Conservation (phyloP, 2,797 vertebrate species). For the Caiman crocodilus region DNA sequence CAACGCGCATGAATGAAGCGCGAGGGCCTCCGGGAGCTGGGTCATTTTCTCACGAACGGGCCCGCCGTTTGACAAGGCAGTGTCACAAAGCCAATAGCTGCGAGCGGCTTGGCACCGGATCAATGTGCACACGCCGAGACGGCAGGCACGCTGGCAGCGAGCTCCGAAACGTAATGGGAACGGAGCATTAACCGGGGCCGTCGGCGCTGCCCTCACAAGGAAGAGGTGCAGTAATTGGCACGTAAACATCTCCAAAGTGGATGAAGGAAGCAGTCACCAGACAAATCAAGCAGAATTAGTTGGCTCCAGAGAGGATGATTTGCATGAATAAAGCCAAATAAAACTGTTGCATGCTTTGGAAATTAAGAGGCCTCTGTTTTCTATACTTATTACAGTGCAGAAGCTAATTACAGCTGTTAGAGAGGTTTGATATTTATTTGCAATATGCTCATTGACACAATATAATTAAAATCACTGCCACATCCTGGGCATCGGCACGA, state of each 20-base stretch:
- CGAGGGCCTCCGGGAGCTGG: constrained; percentile 85
- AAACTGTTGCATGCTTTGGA: neutral
- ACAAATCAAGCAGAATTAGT: neutral
- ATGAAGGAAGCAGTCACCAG: neutral
- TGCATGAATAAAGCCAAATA: neutral
- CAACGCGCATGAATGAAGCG: constrained; percentile 79
- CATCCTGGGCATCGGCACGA: neutral
- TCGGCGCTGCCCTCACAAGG: constrained; percentile 72
- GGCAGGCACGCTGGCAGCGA: constrained; percentile 80
- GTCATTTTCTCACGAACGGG: constrained; percentile 85
- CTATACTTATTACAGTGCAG: neutral
- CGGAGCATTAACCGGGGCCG: constrained; percentile 75
- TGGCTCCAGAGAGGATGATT: neutral
- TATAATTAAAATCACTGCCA: constrained; percentile 1
- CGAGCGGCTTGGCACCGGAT: constrained; percentile 81
- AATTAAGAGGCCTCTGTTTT: neutral
- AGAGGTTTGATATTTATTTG: constrained; percentile 8
- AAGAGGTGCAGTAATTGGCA: constrained; percentile 6
- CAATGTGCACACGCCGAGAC: constrained; percentile 79
- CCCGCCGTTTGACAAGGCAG: constrained; percentile 69
- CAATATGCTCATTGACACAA: neutral
- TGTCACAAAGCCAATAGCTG: constrained; percentile 79
- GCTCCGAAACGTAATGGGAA: constrained; percentile 73
- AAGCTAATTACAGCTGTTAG: constrained; percentile 19
- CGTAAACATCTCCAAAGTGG: neutral